Conservation (phyloP, 2,113 vertebrate genomes). For the Anhinga anhinga region DNA sequence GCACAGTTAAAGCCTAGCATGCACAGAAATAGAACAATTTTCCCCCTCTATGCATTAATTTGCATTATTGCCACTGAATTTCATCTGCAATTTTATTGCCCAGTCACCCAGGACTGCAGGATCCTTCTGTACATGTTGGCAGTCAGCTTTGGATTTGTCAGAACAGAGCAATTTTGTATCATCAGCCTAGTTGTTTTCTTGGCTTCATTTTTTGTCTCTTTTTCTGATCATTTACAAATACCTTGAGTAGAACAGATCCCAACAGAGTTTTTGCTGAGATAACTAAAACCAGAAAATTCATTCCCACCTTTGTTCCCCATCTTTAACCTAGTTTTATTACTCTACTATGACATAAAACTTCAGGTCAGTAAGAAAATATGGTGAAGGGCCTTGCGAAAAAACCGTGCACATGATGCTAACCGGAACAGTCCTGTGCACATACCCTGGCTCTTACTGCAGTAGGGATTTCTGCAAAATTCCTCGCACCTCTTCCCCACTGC, state of each 20-base stretch:
- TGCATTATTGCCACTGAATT: not conserved
- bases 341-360: not conserved
- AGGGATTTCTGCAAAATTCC: not conserved
- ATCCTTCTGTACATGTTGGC: not conserved
- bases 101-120: not conserved
- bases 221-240: not conserved
- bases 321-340: not conserved
- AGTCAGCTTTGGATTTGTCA: not conserved
- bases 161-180: not conserved
- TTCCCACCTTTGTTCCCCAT: not conserved
- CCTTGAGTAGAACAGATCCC: not conserved
- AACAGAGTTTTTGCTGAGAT: not conserved
- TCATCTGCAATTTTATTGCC: not conserved
- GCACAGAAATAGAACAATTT: not conserved
- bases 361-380: not conserved
- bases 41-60: not conserved
- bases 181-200: not conserved
- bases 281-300: not conserved
- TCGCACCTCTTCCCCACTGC: not conserved
- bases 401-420: rapidly evolving
- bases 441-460: not conserved
- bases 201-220: not conserved
- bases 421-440: rapidly evolving
- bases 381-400: not conserved
- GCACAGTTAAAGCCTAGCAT: not conserved